These are phyloP conservation scores for Eupithecia subumbrata DNA, from an alignment of 2,888 invertebrate genomes.

Conservation along the genomic window DNA sequence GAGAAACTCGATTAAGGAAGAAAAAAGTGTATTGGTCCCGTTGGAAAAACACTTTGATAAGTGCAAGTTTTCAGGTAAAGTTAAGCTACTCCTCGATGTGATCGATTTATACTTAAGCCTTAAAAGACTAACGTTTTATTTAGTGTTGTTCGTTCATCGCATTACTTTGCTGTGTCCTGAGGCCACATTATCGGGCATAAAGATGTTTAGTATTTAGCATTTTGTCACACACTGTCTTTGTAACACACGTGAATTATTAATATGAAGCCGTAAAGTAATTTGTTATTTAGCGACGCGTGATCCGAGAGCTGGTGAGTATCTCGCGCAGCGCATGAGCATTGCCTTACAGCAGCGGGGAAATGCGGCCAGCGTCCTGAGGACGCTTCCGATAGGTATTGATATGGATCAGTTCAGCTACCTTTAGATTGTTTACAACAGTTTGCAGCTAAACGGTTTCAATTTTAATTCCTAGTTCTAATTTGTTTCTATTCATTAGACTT, in stretches of 20 bases:
- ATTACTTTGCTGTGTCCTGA: not conserved
- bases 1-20: constrained; percentile 72
- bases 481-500: not conserved
- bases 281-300: not conserved
- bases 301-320: not conserved
- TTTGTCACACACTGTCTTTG: not conserved
- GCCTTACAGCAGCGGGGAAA: not conserved
- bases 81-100: constrained; percentile 5
- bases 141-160: not conserved
- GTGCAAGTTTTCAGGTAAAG: constrained; percentile 49
- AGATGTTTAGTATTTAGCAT: not conserved
- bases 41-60: constrained; percentile 54
- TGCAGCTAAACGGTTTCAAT: not conserved
- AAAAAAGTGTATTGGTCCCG: constrained; percentile 70
- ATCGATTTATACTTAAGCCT: constrained; percentile 7
- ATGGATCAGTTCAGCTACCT: not conserved
- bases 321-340: not conserved
- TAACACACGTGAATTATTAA: not conserved
- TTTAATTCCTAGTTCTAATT: not conserved
- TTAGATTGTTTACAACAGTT: not conserved
- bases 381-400: not conserved
- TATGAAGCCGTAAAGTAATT: not conserved
- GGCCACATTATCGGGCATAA: not conserved
- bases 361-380: not conserved
- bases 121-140: not conserved